Evolutionary conservation across 92 coral and sea anemone genomes (phyloP), one percentile per base, ranked within the genome.

Genomic region (Pocillopora meandrina): DNA sequence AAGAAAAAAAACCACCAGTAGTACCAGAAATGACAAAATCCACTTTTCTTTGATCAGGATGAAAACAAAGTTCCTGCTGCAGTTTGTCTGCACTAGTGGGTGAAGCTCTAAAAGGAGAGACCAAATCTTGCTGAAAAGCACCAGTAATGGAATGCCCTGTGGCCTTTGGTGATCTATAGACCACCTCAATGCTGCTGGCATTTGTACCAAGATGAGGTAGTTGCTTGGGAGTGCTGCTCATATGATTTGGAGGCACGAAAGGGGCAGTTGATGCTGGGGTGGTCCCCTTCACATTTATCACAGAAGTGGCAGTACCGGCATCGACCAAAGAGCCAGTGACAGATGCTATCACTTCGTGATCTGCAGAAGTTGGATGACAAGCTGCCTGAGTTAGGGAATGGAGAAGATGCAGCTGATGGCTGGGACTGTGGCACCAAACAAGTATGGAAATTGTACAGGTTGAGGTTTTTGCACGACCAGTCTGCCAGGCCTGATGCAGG

Each of bases 381-480:
- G 64, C 49, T n/a, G 0, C 9, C 0, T 1, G 52, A 42, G 8
- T 42, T 42, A 42, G 52, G 52, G 52, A 42, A 42, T 42, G 52
- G 52, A 42, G 52, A 42, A 42, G 52, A 42, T 42, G 52, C 52
- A 42, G 52, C 52, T 42, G 52, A 42, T 26, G 79, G 3, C 19
- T 57, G 65, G 18, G 68, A 49, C 5, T 2, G 10, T 2, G 17
- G 57, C n/a, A 21, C 15, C 42, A 12, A 7, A 4, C 68, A 18
- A 34, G 72, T 77, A 68, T 67, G 61, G 35, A 85, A 85, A 13
- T 77, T 85, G 21, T 85, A 85, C 36, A 42, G 61, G 47, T 85
- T 71, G 3, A 67, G 69, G 60, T 77, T 68, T 83, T 56, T 75
- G 15, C 79, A 49, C 0, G 55, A 73, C 63, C 35, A 19, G 63